Conservation (phyloP, 2,888 invertebrate genomes). For the Bombyx huttoni region DNA sequence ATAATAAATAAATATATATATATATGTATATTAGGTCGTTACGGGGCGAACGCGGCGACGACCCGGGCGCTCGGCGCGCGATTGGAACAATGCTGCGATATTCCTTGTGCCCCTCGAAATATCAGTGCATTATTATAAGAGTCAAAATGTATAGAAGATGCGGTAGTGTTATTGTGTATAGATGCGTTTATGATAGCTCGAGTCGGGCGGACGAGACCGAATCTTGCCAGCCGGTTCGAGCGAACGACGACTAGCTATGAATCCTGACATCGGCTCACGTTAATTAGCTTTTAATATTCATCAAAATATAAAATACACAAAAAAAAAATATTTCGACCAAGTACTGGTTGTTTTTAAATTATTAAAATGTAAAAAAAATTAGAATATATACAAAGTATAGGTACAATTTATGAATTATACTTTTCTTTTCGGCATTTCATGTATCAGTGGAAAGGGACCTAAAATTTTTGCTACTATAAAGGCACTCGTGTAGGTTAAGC, state of each 20-base stretch:
- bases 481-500: constrained; percentile 27
- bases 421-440: constrained; percentile 69
- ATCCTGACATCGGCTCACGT: constrained; percentile 73
- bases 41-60: constrained; percentile 31
- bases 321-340: constrained; percentile 71
- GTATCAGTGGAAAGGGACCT: constrained; percentile 53
- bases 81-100: constrained; percentile 64
- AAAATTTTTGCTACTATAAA: constrained; percentile 40
- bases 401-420: constrained; percentile 73
- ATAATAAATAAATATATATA: constrained; percentile 14
- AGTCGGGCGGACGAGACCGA: constrained; percentile 45
- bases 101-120: constrained; percentile 66
- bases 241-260: constrained; percentile 72
- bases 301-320: constrained; percentile 73
- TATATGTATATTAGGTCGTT: constrained; percentile 9
- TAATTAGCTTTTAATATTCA: constrained; percentile 73
- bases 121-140: constrained; percentile 63
- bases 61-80: constrained; percentile 24
- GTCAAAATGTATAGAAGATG: constrained; percentile 60
- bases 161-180: constrained; percentile 64
- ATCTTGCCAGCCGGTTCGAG: constrained; percentile 61
- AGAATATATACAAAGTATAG: constrained; percentile 71
- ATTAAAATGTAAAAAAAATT: constrained; percentile 73
- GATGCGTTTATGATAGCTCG: constrained; percentile 63
- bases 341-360: constrained; percentile 73